These are phyloP conservation scores for Sinohyriopsis cumingii DNA, from an alignment of 2,888 invertebrate genomes.

Conservation along the genomic window DNA sequence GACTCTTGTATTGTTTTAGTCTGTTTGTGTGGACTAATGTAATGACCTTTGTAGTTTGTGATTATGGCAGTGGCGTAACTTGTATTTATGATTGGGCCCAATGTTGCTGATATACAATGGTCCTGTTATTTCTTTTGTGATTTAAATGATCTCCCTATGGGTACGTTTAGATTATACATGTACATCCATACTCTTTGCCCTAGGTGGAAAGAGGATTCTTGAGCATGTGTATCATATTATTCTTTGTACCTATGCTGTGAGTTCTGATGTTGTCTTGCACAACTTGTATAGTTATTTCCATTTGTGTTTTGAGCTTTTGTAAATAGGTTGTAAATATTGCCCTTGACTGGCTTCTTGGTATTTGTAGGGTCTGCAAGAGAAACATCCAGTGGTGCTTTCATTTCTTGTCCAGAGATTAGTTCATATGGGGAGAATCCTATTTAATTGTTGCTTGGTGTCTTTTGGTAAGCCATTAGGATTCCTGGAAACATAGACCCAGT, in stretches of 20 bases:
- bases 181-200: not conserved
- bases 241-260: not conserved
- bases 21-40: not conserved
- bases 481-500: not conserved
- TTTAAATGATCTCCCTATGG: not conserved
- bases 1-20: not conserved
- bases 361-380: too few species aligned
- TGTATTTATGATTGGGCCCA: not conserved
- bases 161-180: not conserved
- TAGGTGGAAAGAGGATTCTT: not conserved
- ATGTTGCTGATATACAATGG: not conserved
- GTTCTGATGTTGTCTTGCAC: not conserved
- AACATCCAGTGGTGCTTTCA: not conserved
- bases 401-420: not conserved
- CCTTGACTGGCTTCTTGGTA: too few species aligned
- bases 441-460: not conserved
- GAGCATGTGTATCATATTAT: not conserved
- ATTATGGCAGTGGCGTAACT: not conserved
- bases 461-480: not conserved
- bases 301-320: too few species aligned
- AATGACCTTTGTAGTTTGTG: not conserved
- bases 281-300: too few species aligned
- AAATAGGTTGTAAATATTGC: too few species aligned
- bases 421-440: conserved; percentile 1
- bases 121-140: not conserved